Evolutionary conservation across 1,140 invertebrate species (phyloP), one percentile per base, ranked within the genome.

Genomic region (Brachionus rotundiformis): DNA sequence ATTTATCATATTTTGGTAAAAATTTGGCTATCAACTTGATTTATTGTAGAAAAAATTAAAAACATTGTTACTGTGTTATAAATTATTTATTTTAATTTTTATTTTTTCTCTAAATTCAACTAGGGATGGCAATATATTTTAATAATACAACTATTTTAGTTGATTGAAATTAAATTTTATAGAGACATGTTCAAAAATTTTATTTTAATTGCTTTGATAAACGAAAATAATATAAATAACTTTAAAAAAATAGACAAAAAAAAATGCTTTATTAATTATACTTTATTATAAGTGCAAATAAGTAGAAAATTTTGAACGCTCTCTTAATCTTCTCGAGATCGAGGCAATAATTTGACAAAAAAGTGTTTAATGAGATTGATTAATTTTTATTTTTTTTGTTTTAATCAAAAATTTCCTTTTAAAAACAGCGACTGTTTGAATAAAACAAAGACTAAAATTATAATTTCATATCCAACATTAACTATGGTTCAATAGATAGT

Each of bases 401-500:
- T 54, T 54, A 54, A 19, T 54, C 47, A 16, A 54, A 54, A 49
- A 54, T 7, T 23, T 54, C 7, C 44, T 16, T 54, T 54, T 19
- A 25, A 54, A 54, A 54, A 54, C 47, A 54, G 47, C 47, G 47
- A 54, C 47, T 54, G 47, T 54, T 54, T 54, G 47, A 54, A 54
- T 54, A 54, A 49, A 54, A 54, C 47, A 54, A 54, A 54, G 47
- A 54, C 47, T 54, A 65, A 65, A 65, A 65, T 65, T 65, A 29
- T 27, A 65, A 23, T 31, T 31, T n/a, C n/a, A n/a, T n/a, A n/a
- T n/a, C 10, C 31, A 33, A 31, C 61, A 65, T 65, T 31, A 65
- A 33, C 61, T 65, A 33, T 65, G 61, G 31, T 65, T 65, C 25
- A 65, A 27, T 65, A 33, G 31, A 65, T 65, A 65, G n/a, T n/a